Evolutionary conservation across 2,113 vertebrate species (phyloP).

Genomic region (Tragelaphus strepsiceros): DNA sequence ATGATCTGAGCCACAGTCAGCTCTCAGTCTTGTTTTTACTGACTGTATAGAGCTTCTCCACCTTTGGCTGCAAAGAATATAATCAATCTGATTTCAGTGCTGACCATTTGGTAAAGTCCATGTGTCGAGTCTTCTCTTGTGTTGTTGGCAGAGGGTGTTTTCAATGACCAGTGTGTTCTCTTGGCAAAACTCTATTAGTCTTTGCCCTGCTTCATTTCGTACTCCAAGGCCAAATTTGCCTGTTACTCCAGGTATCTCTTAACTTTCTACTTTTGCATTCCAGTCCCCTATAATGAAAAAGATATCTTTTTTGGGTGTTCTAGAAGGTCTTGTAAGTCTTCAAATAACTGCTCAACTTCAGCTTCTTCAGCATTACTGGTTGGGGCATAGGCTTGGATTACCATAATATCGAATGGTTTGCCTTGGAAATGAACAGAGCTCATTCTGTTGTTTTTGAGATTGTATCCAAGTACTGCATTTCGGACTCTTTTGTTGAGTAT

Average conservation of each 20-base stretch:
- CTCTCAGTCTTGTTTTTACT: not conserved
- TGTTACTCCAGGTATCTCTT: not conserved
- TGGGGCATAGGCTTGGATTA: not conserved
- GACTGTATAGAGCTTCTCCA: not conserved
- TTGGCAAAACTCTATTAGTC: not conserved
- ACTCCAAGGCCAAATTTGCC: not conserved
- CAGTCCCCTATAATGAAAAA: not conserved
- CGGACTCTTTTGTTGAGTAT: not conserved
- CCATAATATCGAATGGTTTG: not conserved
- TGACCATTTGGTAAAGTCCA: not conserved
- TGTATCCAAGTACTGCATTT: not conserved
- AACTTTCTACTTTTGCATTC: not conserved
- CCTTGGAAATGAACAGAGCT: rapidly evolving
- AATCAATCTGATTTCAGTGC: rapidly evolving
- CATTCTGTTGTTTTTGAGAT: not conserved
- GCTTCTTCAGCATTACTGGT: not conserved
- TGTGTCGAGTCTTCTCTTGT: not conserved
- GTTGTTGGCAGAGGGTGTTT: not conserved
- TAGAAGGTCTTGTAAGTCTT: not conserved
- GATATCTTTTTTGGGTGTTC: not conserved
- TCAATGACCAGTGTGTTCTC: not conserved
- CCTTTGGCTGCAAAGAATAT: not conserved
- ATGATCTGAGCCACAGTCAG: not conserved
- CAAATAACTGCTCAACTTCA: not conserved
- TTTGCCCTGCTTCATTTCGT: not conserved